Evolutionary conservation across 2,888 invertebrate species (phyloP), one percentile per base, ranked within the genome.

Genomic region (Xestia xanthographa): DNA sequence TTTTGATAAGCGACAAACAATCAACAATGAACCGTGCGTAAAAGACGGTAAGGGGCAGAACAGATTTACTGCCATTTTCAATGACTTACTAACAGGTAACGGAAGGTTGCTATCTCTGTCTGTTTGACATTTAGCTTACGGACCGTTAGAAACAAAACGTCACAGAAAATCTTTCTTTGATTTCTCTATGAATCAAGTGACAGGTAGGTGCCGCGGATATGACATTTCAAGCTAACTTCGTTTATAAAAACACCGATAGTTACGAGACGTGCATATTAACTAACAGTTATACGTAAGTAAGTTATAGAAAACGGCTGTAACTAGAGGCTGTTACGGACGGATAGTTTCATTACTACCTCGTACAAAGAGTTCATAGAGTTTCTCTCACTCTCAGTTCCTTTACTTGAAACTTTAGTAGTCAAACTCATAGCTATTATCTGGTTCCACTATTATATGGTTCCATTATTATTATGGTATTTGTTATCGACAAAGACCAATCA

Each of bases 1-100:
- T 29, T 29, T 14, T 29, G 45, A 45, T 58, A 77, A 53, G 43
- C 20, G n/a, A 22, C 29, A 43, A 66, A 76, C 45, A 77, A n/a
- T 12, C 17, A 65, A 66, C 50, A 48, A 50, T 22, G 45, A 29
- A 20, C n/a, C 29, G n/a, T 75, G 58, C 17, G 20, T 75, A 5
- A 41, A 58, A 74, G n/a, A 8, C n/a, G 22, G 22, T n/a, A 12
- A 22, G 12, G 3, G 0, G 3, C 9, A 20, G 17, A 58, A 58
- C 6, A 29, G 29, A 34, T 9, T 34, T 34, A 34, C 34, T 3
- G 34, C 5, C 34, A 34, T 34, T 34, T 5, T 34, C 34, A 34
- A 34, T 34, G 5, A 34, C 34, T 34, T 34, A 34, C 34, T 34
- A 34, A 34, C 34, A 34, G 2, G 34, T 34, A 5, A 34, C 34